Evolutionary conservation across 2,113 vertebrate genomes (phyloP).

Genomic region (Archocentrus centrarchus): DNA sequence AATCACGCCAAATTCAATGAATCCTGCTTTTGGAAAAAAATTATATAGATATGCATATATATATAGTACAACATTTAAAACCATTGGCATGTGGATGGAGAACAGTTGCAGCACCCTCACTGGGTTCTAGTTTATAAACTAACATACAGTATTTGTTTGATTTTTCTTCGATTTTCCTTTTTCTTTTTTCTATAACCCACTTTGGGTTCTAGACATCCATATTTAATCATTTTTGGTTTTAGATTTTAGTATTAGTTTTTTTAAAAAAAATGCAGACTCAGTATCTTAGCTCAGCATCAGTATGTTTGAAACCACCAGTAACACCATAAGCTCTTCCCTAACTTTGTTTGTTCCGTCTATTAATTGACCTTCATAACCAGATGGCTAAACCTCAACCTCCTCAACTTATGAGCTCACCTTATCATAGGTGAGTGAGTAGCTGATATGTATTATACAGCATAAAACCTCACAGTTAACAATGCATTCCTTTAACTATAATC

Average conservation of each 20-base stretch:
- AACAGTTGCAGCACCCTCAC: conserved; percentile 61
- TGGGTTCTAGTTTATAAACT: conserved; percentile 25
- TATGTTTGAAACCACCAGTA: conserved; percentile 33
- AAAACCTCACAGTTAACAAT: conserved; percentile 67
- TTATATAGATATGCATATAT: conserved; percentile 5
- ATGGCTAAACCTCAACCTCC: conserved; percentile 51
- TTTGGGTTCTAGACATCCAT: conserved; percentile 24
- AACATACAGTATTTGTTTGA: conserved; percentile 18
- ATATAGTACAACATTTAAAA: conserved; percentile 26
- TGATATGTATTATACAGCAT: conserved; percentile 55
- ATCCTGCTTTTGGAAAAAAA: conserved; percentile 27
- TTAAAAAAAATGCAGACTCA: background rate
- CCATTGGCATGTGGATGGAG: conserved; percentile 75
- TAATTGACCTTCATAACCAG: conserved; percentile 17
- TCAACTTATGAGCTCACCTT: conserved; percentile 49
- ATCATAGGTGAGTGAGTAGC: conserved; percentile 44
- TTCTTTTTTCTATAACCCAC: conserved; percentile 10
- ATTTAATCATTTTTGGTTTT: conserved; percentile 30
- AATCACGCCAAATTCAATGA: conserved; percentile 52
- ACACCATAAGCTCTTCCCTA: conserved; percentile 28
- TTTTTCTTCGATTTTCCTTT: conserved; percentile 31
- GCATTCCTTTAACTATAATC: conserved; percentile 69
- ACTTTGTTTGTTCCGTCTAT: conserved; percentile 22
- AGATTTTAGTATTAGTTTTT: conserved; percentile 14
- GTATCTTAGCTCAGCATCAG: conserved; percentile 33